Evolutionary conservation across 2,113 vertebrate genomes (phyloP), one percentile per base, ranked within the genome.

Genomic region (Ptyas mucosa): DNA sequence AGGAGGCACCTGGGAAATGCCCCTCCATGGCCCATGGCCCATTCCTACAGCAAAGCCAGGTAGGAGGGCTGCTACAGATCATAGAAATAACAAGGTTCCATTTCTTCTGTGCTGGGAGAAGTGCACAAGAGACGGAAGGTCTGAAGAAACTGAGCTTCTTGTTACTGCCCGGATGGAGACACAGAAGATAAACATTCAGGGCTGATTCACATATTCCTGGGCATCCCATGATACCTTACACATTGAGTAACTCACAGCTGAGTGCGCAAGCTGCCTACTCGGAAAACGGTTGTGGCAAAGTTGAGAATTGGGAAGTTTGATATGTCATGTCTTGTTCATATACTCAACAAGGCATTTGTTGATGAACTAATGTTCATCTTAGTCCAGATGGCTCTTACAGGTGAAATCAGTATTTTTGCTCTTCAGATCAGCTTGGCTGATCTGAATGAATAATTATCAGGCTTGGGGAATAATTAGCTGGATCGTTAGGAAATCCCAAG

Each of bases 51-150:
- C 34, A 81, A 39, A 87, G 55, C 7, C 7, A 46, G 34, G 26
- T 4, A 52, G 85, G 55, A 90, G 69, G 26, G 18, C 58, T 6
- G 0, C 5, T 6, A 0, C 3, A 0, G 0, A n/a, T 85, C 1
- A 0, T 24, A 49, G 46, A 85, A 85, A 88, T 24, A 0, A 1
- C 14, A 54, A 85, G 53, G 55, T 4, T 54, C 51, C 8, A 3
- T 34, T 21, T 58, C 51, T 49, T 10, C n/a, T 58, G 39, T 51
- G 18, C 8, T 24, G 29, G 85, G 29, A 34, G 58, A 69, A 54
- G 15, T 18, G 0, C 26, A n/a, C 9, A 15, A 26, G 8, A n/a
- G 8, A 3, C 51, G 4, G 51, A 61, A 85, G 26, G 14, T 54
- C 23, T 29, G 46, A 23, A n/a, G 61, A 46, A 49, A 46, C 20